Evolutionary conservation across 1,140 invertebrate species (phyloP).

Genomic region (Drosophila melanica): DNA sequence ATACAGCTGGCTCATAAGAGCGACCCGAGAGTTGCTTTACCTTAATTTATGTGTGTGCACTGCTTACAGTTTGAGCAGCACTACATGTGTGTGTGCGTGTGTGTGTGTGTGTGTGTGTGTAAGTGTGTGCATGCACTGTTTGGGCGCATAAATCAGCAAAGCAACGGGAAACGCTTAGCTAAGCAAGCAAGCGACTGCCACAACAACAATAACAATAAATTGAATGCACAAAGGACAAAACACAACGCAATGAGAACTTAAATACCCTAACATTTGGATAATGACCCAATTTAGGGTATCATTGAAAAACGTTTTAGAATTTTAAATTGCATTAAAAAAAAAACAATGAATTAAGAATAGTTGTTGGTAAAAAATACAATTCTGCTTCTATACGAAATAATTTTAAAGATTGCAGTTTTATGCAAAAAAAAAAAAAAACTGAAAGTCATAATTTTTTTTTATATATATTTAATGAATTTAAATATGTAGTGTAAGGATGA

Average conservation of each 20-base stretch:
- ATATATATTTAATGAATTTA: no score
- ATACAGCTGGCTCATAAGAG: background rate
- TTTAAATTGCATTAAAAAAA: no score
- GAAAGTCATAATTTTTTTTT: no score
- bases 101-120: constrained; percentile 9
- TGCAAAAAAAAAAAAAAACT: no score
- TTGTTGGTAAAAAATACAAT: no score
- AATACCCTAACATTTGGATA: constrained; percentile 19
- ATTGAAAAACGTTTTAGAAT: background rate
- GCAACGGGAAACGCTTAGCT: constrained; percentile 75
- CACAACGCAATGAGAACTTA: background rate
- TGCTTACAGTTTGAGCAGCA: constrained; percentile 73
- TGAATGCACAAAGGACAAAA: constrained; percentile 8
- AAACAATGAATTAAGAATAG: no score
- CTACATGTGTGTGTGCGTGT: constrained; percentile 31
- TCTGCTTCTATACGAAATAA: no score
- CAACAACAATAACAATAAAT: constrained; percentile 57
- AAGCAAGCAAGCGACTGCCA: constrained; percentile 67
- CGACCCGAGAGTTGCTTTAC: constrained; percentile 45
- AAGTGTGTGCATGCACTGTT: constrained; percentile 26
- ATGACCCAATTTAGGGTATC: background rate
- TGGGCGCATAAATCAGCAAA: constrained; percentile 68
- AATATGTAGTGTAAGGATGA: no score
- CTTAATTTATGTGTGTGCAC: constrained; percentile 66
- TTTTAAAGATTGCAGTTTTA: no score